phyloP scores from a whole-genome alignment of 1,140 invertebrate species.

The Myzus persicae region DNA sequence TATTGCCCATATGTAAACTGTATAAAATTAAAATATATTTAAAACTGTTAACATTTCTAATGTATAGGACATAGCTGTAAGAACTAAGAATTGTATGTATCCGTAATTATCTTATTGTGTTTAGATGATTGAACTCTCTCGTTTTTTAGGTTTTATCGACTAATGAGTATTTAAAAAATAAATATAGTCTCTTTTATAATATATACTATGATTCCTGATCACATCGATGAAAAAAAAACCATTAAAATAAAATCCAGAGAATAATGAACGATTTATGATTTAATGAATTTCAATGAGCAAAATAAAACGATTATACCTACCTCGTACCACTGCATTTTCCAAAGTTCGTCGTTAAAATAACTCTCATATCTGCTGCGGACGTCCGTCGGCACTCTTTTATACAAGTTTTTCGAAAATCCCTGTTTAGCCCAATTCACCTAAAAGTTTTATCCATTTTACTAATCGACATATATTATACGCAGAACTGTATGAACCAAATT shows the following conservation, averaged over 20 bases:
- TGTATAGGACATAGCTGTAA: no score
- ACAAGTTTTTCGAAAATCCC: constrained; percentile 52
- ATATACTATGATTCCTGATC: background rate
- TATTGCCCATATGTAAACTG: no score
- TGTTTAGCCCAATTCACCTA: constrained; percentile 59
- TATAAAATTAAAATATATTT: no score
- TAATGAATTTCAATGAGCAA: background rate
- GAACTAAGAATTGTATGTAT: no score
- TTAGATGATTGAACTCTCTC: background rate
- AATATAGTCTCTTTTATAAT: background rate
- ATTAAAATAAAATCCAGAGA: background rate
- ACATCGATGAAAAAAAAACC: background rate
- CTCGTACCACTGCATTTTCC: constrained; percentile 91
- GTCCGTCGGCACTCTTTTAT: constrained; percentile 55
- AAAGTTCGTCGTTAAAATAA: constrained; percentile 85
- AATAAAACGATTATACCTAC: constrained; percentile 68
- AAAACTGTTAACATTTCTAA: no score
- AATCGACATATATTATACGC: constrained; percentile 30
- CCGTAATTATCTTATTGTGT: background rate
- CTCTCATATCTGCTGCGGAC: constrained; percentile 60
- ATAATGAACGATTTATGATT: constrained; percentile 15
- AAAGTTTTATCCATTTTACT: constrained; percentile 51
- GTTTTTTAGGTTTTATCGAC: background rate
- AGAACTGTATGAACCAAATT: background rate
- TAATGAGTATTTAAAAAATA: background rate